Percentiles rank a stretch among this genome's conserved stretches.
These are phyloP conservation scores for Hybos culiciformis DNA, from an alignment of 2,888 invertebrate genomes.

Conservation along the genomic window DNA sequence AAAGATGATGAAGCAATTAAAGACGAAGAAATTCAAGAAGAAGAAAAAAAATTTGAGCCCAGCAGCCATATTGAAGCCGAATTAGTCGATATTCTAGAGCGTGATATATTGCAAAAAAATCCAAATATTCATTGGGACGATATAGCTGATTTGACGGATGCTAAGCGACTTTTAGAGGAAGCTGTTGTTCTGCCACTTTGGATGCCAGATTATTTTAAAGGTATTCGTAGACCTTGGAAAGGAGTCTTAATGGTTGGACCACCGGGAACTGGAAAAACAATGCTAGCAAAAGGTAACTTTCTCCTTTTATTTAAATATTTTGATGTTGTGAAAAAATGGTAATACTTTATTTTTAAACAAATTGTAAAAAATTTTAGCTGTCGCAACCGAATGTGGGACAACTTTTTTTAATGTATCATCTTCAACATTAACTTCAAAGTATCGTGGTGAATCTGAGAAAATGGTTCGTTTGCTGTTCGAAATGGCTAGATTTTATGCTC, in stretches of 20 bases:
- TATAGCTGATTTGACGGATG: conserved; percentile 79
- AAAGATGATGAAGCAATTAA: conserved; percentile 51
- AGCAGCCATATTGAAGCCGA: conserved; percentile 70
- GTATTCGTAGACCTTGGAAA: conserved; percentile 92
- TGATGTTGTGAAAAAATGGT: too few species aligned
- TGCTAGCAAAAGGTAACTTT: conserved; percentile 93
- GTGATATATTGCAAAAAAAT: conserved; percentile 94
- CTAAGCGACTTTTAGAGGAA: conserved; percentile 84
- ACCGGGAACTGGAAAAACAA: conserved; percentile 82
- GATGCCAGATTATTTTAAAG: conserved; percentile 98
- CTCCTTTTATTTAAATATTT: too few species aligned
- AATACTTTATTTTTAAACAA: too few species aligned
- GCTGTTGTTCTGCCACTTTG: conserved; percentile 94
- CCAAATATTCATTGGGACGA: conserved; percentile 93
- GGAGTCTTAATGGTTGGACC: conserved; percentile 91
- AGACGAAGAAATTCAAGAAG: conserved; percentile 42
- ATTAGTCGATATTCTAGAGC: conserved; percentile 80
- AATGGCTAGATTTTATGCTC: conserved; percentile 97
- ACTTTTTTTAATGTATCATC: conserved; percentile 97
- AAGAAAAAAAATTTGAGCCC: conserved; percentile 76
- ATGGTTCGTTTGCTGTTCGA: conserved; percentile 91
- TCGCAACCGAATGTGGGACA: conserved; percentile 95
- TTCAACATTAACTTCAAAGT: conserved; percentile 95
- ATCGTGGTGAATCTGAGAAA: conserved; percentile 98
- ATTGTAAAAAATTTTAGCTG: too few species aligned